Evolutionary conservation across 2,888 invertebrate species (phyloP).

Genomic region (Xestia sexstrigata): DNA sequence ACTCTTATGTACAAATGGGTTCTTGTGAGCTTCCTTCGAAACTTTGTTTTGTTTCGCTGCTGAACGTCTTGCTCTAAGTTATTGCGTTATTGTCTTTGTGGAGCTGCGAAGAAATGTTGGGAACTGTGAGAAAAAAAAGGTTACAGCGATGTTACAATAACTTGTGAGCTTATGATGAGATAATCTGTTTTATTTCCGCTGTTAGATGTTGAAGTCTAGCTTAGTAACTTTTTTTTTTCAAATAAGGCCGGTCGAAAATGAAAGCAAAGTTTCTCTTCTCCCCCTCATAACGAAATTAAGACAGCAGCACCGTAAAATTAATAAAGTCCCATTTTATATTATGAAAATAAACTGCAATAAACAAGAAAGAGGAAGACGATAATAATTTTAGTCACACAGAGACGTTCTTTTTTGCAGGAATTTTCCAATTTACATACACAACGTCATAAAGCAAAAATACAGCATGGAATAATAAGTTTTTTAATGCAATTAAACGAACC

Average conservation of each 20-base stretch:
- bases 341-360: constrained; percentile 40
- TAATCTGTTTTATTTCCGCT: constrained; percentile 19
- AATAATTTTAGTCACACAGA: constrained; percentile 56
- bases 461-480: constrained; percentile 73
- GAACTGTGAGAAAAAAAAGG: constrained; percentile 16
- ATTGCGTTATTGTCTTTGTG: constrained; percentile 45
- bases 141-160: constrained; percentile 2
- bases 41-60: constrained; percentile 51
- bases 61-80: constrained; percentile 53
- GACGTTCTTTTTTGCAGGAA: constrained; percentile 56
- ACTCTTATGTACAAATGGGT: constrained; percentile 76
- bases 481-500: constrained; percentile 76
- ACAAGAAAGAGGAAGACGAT: constrained; percentile 43
- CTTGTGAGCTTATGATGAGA: constrained; percentile 10
- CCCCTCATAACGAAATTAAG: constrained; percentile 15
- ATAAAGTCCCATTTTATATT: constrained; percentile 24
- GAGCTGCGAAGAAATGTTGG: constrained; percentile 5
- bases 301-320: constrained; percentile 29
- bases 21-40: constrained; percentile 53
- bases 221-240: neutral
- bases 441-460: constrained; percentile 67
- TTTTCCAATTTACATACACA: constrained; percentile 71
- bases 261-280: constrained; percentile 7
- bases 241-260: neutral
- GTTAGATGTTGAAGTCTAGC: neutral